Evolutionary conservation across 2,888 invertebrate species (phyloP), one percentile per base, ranked within the genome.

Genomic region (Notocelia uddmanniana): DNA sequence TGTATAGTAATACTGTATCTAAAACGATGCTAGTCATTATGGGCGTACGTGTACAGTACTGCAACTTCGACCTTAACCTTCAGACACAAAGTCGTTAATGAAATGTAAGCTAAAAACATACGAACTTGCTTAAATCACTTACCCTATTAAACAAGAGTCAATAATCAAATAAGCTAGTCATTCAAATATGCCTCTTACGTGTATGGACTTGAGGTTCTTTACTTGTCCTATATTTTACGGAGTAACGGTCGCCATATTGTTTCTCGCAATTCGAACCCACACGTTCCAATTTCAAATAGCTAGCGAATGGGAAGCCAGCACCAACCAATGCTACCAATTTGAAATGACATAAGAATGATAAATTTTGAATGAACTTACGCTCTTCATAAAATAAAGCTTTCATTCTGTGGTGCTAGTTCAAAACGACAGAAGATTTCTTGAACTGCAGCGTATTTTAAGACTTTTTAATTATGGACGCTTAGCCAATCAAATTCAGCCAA

Each of bases 401-500:
- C 15, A 55, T 26, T 23, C 10, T 52, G 19, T 57, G 13, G 31
- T 57, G 57, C 3, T 31, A 57, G 23, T 31, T 57, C 5, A n/a
- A 57, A 57, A 57, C 23, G 57, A n/a, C 57, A 26, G 18, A 57
- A 31, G 26, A 18, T 3, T 23, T 8, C n/a, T 31, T 18, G 57
- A 34, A 34, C n/a, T 31, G 15, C 45, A 10, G 23, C n/a, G 23
- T n/a, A 23, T 23, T n/a, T 60, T 60, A 45, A 45, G 60, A 15
- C 45, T 11, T 45, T 60, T 48, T 60, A 2, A 82, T 34, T 78
- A 76, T 78, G 77, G 68, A n/a, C 71, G 69, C 73, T 72, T 75
- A 74, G 75, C 90, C 91, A 90, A 91, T 90, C 85, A 81, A 76
- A 74, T 74, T 74, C 69, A 75, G 69, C 75, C 72, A 76, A 62